Evolutionary conservation across 2,888 invertebrate species (phyloP).

Genomic region (Cotesia congregata): DNA sequence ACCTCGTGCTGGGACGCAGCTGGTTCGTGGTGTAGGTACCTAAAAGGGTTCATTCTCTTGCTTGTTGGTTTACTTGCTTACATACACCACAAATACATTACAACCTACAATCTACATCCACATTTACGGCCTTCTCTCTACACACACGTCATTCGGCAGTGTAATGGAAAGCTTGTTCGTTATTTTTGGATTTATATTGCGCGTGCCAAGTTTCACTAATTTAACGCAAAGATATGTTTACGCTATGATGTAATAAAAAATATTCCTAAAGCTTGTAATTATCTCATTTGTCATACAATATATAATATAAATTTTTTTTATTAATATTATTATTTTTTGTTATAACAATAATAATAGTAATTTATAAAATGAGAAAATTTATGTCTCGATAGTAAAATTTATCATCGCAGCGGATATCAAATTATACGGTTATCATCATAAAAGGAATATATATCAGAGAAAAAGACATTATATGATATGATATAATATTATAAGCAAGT

Average conservation of each 20-base stretch:
- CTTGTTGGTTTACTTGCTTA: conserved; percentile 18
- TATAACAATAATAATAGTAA: too few species aligned
- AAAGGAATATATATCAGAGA: background rate
- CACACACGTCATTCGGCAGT: conserved; percentile 12
- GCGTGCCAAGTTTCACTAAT: conserved; percentile 35
- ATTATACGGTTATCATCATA: background rate
- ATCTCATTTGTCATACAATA: too few species aligned
- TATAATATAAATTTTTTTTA: too few species aligned
- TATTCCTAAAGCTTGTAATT: too few species aligned
- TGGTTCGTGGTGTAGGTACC: conserved; percentile 38
- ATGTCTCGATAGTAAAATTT: background rate
- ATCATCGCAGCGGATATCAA: background rate
- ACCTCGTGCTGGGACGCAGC: conserved; percentile 46
- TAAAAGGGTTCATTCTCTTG: conserved; percentile 33
- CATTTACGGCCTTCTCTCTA: too few species aligned
- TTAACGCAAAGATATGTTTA: conserved; percentile 11
- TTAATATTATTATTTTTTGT: too few species aligned
- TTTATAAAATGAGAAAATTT: background rate
- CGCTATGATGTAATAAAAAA: background rate
- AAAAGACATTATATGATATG: background rate
- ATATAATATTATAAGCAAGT: background rate
- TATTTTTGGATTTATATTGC: conserved; percentile 29
- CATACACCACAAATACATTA: conserved; percentile 30
- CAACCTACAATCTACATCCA: conserved; percentile 11
- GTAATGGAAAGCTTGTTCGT: conserved; percentile 22